A percentile compares a stretch with the other conserved stretches of the same genome.
Conservation (phyloP, 64 coral and sea anemone species). For the Porites lutea region DNA sequence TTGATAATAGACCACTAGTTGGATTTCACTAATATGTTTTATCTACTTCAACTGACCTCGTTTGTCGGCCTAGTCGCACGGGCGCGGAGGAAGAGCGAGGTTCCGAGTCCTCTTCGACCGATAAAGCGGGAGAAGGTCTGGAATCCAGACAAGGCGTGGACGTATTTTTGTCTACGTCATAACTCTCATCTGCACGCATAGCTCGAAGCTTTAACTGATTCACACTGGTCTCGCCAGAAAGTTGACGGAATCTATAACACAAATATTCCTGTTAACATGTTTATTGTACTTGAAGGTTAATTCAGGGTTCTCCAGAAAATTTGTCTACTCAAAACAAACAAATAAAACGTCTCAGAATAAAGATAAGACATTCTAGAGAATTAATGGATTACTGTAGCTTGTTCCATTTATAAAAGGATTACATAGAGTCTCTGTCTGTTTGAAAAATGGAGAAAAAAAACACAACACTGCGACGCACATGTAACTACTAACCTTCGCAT, state of each 20-base stretch:
- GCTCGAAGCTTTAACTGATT: constrained; percentile 23
- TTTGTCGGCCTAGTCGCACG: constrained; percentile 16
- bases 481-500: constrained; percentile 41
- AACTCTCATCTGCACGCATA: constrained; percentile 21
- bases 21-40: too few relatives aligned
- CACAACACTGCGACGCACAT: too few relatives aligned
- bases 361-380: too few relatives aligned
- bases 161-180: constrained; percentile 52
- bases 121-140: neutral
- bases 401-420: too few relatives aligned
- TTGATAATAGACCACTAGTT: too few relatives aligned
- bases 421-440: neutral
- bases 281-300: too few relatives aligned
- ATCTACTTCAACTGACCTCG: constrained; percentile 12
- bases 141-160: constrained; percentile 22
- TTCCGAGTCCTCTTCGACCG: constrained; percentile 7
- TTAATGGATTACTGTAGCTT: too few relatives aligned
- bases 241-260: constrained; percentile 46
- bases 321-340: too few relatives aligned
- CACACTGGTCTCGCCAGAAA: constrained; percentile 52
- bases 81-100: constrained; percentile 47
- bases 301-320: too few relatives aligned
- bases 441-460: neutral
- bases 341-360: too few relatives aligned
- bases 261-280: too few relatives aligned